Percentiles rank a stretch among this genome's conserved stretches.
These are phyloP conservation scores for Morpho achilles DNA, from an alignment of 2,888 invertebrate genomes.

Conservation along the genomic window DNA sequence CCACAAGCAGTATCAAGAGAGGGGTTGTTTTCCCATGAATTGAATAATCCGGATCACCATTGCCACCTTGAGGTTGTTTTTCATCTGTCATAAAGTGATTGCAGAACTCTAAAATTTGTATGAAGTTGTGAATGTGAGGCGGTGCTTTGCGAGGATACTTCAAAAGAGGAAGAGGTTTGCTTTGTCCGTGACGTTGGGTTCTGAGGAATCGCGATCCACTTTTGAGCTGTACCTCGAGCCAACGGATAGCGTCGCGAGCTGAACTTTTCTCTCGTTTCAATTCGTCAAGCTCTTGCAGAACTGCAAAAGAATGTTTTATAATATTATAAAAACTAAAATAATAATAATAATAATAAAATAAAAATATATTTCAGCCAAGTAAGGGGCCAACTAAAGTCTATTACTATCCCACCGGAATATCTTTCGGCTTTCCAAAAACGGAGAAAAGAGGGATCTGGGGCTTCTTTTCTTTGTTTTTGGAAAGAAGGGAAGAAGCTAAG, in stretches of 20 bases:
- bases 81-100: conserved; percentile 82
- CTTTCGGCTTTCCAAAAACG: too few species aligned
- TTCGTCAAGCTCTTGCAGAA: conserved; percentile 92
- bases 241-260: conserved; percentile 95
- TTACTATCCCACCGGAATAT: too few species aligned
- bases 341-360: not conserved
- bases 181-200: conserved; percentile 91
- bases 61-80: conserved; percentile 52
- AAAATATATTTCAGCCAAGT: not conserved
- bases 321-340: not conserved
- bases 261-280: conserved; percentile 90
- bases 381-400: too few species aligned
- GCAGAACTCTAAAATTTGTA: conserved; percentile 91
- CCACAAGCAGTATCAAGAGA: conserved; percentile 89
- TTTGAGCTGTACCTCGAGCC: conserved; percentile 93
- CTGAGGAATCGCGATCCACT: conserved; percentile 92
- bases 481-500: too few species aligned
- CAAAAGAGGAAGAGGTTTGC: conserved; percentile 82
- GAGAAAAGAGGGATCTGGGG: too few species aligned
- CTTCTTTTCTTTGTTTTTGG: too few species aligned
- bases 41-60: conserved; percentile 54
- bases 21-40: conserved; percentile 59
- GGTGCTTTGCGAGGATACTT: conserved; percentile 67
- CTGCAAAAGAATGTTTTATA: conserved; percentile 67
- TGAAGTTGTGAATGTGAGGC: conserved; percentile 81